Conservation (phyloP, 2,113 vertebrate species). For the Thryonomys swinderianus region DNA sequence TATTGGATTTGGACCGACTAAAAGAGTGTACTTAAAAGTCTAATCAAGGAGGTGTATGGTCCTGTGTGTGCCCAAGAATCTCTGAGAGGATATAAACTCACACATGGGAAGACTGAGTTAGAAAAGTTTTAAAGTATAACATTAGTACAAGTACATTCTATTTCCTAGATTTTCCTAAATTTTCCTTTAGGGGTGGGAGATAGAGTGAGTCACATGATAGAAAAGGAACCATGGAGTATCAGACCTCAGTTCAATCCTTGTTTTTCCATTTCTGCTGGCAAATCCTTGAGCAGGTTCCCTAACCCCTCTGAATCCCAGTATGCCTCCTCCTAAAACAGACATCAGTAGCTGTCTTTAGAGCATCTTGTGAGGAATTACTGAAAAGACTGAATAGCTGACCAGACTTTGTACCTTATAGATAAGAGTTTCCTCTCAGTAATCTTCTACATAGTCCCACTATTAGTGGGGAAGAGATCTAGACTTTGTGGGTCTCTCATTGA, state of each 20-base stretch:
- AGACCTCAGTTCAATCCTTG: neutral
- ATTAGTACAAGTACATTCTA: neutral
- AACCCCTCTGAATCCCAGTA: neutral
- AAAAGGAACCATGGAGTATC: neutral
- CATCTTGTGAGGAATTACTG: neutral
- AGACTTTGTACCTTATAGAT: neutral
- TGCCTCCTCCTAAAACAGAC: neutral
- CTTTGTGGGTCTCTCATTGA: neutral
- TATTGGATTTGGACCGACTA: neutral
- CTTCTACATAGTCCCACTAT: neutral
- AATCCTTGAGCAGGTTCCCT: neutral
- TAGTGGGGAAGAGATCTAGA: neutral
- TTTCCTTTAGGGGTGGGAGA: neutral
- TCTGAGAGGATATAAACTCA: neutral
- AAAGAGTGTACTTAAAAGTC: neutral
- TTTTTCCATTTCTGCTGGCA: neutral
- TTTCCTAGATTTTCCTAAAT: neutral
- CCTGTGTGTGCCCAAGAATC: neutral
- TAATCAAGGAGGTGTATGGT: neutral
- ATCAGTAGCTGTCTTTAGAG: neutral
- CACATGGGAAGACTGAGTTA: neutral
- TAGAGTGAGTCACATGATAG: neutral
- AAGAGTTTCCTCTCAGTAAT: neutral
- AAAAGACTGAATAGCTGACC: neutral
- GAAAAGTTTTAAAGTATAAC: neutral